A percentile compares a stretch with the other conserved stretches of the same genome.
Evolutionary conservation across 64 coral and sea anemone genomes (phyloP).

Genomic region (Pocillopora verrucosa): DNA sequence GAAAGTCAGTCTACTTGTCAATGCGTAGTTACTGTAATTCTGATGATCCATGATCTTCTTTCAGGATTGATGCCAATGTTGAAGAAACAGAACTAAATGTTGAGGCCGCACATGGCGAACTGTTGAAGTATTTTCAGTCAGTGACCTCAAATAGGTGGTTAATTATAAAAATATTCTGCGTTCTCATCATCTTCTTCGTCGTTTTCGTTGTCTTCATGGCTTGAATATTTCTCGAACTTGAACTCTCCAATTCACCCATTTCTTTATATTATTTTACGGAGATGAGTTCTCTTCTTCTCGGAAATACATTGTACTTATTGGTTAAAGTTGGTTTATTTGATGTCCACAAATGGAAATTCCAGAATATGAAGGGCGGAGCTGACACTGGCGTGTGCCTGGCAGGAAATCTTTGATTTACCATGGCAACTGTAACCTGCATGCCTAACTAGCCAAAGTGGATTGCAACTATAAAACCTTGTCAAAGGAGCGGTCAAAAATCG

Average conservation of each 20-base stretch:
- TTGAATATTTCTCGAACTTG: conserved; percentile 6
- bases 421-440: neutral
- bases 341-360: too few relatives aligned
- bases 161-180: conserved; percentile 96
- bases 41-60: neutral
- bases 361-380: neutral
- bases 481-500: neutral
- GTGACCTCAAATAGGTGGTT: conserved; percentile 98
- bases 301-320: too few relatives aligned
- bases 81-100: conserved; percentile 95
- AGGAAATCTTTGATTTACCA: neutral
- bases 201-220: conserved; percentile 99
- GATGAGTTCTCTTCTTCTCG: too few relatives aligned
- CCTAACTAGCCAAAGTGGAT: neutral
- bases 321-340: too few relatives aligned
- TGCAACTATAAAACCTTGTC: neutral
- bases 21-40: neutral
- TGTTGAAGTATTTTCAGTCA: conserved; percentile 98
- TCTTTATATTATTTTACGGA: neutral
- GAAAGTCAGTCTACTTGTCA: neutral
- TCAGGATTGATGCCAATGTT: conserved; percentile 95
- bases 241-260: neutral
- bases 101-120: conserved; percentile 91
- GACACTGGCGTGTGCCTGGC: neutral
- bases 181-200: conserved; percentile 95